phyloP scores from a whole-genome alignment of 2,888 invertebrate genomes.

The Aromia moschata region DNA sequence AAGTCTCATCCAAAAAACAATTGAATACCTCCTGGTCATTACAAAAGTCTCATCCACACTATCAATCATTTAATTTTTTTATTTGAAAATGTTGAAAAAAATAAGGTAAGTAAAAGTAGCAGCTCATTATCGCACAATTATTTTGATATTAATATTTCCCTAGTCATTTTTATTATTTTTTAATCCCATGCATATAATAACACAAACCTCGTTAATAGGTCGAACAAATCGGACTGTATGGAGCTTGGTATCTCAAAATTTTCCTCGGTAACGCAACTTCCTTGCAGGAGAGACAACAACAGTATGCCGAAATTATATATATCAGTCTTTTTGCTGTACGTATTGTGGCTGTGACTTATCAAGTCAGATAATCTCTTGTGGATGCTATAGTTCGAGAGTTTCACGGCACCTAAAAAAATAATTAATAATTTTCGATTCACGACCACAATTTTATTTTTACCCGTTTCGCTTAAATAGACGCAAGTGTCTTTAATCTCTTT shows the following conservation, averaged over 20 bases:
- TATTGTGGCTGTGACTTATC: conserved; percentile 55
- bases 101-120: conserved; percentile 1
- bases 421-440: too few species aligned
- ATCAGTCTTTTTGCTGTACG: conserved; percentile 74
- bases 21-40: too few species aligned
- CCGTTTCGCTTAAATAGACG: conserved; percentile 75
- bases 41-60: too few species aligned
- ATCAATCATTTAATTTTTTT: too few species aligned
- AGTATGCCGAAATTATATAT: conserved; percentile 78
- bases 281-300: conserved; percentile 72
- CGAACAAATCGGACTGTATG: conserved; percentile 71
- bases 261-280: conserved; percentile 61
- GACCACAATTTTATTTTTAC: conserved; percentile 56
- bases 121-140: not conserved
- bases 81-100: too few species aligned
- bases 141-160: not conserved
- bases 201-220: conserved; percentile 75
- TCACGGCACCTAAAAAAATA: conserved; percentile 63
- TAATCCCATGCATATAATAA: not conserved
- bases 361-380: conserved; percentile 73
- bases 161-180: not conserved
- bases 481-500: conserved; percentile 80
- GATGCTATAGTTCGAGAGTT: conserved; percentile 76
- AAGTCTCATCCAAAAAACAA: too few species aligned
- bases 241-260: conserved; percentile 69